phyloP scores from a whole-genome alignment of 2,113 vertebrate species.

The Scomber colias region DNA sequence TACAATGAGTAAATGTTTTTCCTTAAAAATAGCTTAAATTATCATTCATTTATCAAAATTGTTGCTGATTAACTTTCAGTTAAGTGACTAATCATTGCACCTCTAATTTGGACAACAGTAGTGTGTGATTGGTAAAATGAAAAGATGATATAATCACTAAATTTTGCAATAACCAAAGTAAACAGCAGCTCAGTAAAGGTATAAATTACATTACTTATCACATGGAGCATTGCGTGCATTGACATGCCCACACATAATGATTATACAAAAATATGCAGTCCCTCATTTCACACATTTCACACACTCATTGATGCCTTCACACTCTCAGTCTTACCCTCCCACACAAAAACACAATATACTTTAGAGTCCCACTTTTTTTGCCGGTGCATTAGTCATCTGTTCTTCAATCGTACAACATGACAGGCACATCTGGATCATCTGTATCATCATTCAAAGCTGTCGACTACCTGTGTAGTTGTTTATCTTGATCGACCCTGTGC shows the following conservation, averaged over 20 bases:
- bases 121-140: too few species aligned
- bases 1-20: too few species aligned
- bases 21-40: too few species aligned
- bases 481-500: slow-evolving; percentile 21
- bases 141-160: too few species aligned
- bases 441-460: slow-evolving; percentile 15
- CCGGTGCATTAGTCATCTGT: not conserved
- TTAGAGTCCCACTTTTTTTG: not conserved
- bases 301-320: slow-evolving; percentile 53
- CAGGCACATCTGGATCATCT: slow-evolving; percentile 50
- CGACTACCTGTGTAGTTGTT: slow-evolving; percentile 13
- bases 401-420: not conserved
- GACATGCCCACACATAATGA: slow-evolving; percentile 33
- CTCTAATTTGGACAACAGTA: not conserved
- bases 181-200: slow-evolving; percentile 4
- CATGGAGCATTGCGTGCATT: not conserved
- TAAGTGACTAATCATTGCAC: too few species aligned
- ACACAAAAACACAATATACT: slow-evolving; percentile 18
- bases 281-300: slow-evolving; percentile 30
- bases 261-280: slow-evolving; percentile 41
- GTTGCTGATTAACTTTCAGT: too few species aligned
- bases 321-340: slow-evolving; percentile 11
- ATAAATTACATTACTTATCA: slow-evolving; percentile 4
- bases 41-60: too few species aligned
- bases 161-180: not conserved